Evolutionary conservation across 2,113 vertebrate genomes (phyloP).

Genomic region (human): DNA sequence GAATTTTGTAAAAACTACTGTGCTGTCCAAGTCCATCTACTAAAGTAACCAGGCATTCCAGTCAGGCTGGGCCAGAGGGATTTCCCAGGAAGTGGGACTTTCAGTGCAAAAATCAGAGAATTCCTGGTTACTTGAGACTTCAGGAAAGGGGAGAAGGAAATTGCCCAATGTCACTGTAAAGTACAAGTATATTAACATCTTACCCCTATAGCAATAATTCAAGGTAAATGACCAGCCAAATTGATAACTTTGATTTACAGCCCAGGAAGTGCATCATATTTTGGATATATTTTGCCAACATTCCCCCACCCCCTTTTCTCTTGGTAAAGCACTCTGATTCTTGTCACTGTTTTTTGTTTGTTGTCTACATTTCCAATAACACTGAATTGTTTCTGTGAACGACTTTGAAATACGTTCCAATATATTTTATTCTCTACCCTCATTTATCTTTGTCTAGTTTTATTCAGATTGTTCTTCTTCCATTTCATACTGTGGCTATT

Average conservation of each 20-base stretch:
- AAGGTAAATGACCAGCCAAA: not conserved
- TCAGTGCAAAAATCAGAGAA: not conserved
- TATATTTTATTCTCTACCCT: constrained; percentile 48
- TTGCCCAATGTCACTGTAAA: not conserved
- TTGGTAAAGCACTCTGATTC: not conserved
- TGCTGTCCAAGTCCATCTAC: not conserved
- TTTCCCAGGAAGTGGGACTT: not conserved
- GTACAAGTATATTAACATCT: not conserved
- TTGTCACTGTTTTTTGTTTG: not conserved
- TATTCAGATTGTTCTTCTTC: constrained; percentile 59
- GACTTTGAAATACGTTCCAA: constrained; percentile 50
- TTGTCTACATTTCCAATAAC: constrained; percentile 13
- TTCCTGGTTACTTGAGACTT: not conserved
- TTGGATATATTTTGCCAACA: not conserved
- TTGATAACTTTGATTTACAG: not conserved
- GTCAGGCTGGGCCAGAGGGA: not conserved
- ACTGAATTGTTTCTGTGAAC: not conserved
- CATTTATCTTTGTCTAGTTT: constrained; percentile 71
- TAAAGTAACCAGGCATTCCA: not conserved
- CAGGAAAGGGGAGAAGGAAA: not conserved
- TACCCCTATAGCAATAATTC: not conserved
- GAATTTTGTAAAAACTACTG: not conserved
- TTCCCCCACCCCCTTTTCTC: not conserved
- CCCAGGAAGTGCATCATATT: not conserved
- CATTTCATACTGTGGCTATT: constrained; percentile 28